These are phyloP conservation scores for Drosophila prolongata DNA, from an alignment of 2,888 invertebrate genomes.

Conservation along the genomic window DNA sequence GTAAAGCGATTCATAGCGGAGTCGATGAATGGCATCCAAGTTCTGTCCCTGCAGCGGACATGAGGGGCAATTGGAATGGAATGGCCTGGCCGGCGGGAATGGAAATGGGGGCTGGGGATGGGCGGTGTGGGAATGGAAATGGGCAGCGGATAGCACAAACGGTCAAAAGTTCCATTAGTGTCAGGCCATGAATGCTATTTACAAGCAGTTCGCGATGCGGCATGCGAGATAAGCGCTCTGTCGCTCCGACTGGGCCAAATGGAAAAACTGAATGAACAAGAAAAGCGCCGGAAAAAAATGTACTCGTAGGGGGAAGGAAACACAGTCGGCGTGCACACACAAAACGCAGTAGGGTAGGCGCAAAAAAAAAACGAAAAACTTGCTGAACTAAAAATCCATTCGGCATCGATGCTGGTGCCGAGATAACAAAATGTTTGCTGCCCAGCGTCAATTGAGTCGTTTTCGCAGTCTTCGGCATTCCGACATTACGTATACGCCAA, in stretches of 20 bases:
- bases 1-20: slow-evolving; percentile 11
- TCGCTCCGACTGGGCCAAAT: slow-evolving; percentile 47
- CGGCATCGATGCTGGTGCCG: slow-evolving; percentile 64
- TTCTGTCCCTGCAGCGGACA: slow-evolving; percentile 41
- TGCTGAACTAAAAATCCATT: slow-evolving; percentile 54
- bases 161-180: slow-evolving; percentile 74
- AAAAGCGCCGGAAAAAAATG: slow-evolving; percentile 28
- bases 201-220: slow-evolving; percentile 63
- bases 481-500: slow-evolving; percentile 59
- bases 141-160: slow-evolving; percentile 41
- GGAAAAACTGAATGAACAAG: slow-evolving; percentile 54
- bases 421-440: slow-evolving; percentile 74
- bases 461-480: slow-evolving; percentile 23
- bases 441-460: slow-evolving; percentile 57
- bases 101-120: neutral
- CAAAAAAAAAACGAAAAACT: slow-evolving; percentile 16
- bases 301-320: slow-evolving; percentile 14
- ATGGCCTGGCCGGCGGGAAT: slow-evolving; percentile 15
- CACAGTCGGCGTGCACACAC: slow-evolving; percentile 29
- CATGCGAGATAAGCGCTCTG: slow-evolving; percentile 59
- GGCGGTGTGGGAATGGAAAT: slow-evolving; percentile 7
- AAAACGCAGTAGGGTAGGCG: slow-evolving; percentile 27
- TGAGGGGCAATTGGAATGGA: slow-evolving; percentile 26
- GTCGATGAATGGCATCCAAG: slow-evolving; percentile 39
- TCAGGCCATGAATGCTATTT: slow-evolving; percentile 69